Conservation (phyloP, 2,113 vertebrate species). For the Todiramphus chloris region DNA sequence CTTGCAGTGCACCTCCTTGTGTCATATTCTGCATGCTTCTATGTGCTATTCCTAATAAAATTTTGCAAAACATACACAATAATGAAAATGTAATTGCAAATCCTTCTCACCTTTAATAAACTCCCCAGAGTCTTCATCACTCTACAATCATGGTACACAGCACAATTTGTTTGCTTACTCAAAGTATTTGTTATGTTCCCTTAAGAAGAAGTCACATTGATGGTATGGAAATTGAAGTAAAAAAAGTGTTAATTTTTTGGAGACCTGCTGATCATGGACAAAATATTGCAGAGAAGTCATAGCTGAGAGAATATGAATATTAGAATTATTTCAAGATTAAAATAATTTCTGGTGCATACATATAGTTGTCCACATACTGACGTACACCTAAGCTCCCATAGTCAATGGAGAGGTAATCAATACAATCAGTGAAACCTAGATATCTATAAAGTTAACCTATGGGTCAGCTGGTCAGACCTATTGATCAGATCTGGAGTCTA, state of each 20-base stretch:
- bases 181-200: not conserved
- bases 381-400: not conserved
- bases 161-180: not conserved
- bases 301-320: not conserved
- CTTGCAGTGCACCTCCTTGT: not conserved
- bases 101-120: not conserved
- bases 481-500: not conserved
- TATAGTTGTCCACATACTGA: not conserved
- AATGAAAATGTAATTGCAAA: not conserved
- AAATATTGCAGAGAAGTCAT: not conserved
- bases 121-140: not conserved
- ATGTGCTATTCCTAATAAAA: not conserved
- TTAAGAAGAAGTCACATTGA: not conserved
- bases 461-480: not conserved
- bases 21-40: not conserved
- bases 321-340: not conserved
- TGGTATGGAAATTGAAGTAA: fast-evolving
- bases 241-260: not conserved
- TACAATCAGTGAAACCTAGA: not conserved
- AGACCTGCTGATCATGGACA: not conserved
- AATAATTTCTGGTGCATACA: not conserved
- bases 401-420: not conserved
- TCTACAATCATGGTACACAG: not conserved
- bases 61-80: not conserved
- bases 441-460: not conserved